Base-by-base conservation (phyloP, 2,113 vertebrate species). In the Herpailurus yagouaroundi region DNA sequence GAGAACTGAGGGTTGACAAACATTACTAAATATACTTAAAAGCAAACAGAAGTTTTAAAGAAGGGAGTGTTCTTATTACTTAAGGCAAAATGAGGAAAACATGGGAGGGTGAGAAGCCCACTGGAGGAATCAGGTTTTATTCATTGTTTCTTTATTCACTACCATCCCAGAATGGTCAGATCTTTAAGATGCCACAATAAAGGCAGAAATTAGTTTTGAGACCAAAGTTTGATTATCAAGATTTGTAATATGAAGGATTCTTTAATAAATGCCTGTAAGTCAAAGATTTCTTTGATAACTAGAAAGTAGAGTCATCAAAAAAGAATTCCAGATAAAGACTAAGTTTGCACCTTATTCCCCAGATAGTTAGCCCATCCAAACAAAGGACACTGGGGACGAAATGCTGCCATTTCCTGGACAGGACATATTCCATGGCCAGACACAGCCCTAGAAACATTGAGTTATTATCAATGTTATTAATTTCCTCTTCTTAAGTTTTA, bases 131-230 rank as follows among this genome's bases (percentile, higher is more conserved):
- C 23, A 29, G 11, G 29, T 85, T 92, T 92, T n/a, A 64, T 33
- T 91, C 18, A 41, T 33, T 66, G 4, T 60, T 91, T 85, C 41
- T 60, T 93, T 93, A 66, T 66, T 71, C 68, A 48, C 16, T 41
- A 80, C 64, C 79, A 8, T 23, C 4, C 9, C n/a, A 16, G 21
- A 71, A 91, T 91, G 29, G 25, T 19, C 52, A 63, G 8, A 48
- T 88, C 41, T 94, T 82, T 50, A 63, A 29, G 16, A 92, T 48
- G 13, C 2, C 55, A 55, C 52, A 60, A 83, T 71, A 41, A 14
- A 94, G 41, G 27, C 41, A 97, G 10, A 90, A 94, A 74, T 87
- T 81, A 52, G 69, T 92, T 90, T 92, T 84, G 31, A 74, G 29
- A 64, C 18, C 66, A 63, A 88, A 68, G 5, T 52, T 84, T 87